Evolutionary conservation across 2,113 vertebrate species (phyloP).

Genomic region (Caretta caretta): DNA sequence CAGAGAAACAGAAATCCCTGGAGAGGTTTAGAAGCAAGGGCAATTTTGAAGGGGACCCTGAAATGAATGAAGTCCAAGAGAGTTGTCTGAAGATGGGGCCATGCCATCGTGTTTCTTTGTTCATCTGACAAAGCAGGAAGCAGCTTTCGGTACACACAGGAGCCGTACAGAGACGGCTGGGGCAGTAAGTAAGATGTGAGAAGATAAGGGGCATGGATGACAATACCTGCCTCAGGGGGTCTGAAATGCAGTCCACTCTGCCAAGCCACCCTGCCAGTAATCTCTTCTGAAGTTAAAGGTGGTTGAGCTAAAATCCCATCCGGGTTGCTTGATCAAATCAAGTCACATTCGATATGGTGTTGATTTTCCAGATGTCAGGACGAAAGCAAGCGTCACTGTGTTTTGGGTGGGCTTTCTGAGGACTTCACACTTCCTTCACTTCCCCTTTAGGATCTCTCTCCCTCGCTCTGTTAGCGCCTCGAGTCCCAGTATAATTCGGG

Average conservation of each 20-base stretch:
- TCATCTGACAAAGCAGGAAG: background rate
- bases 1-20: background rate
- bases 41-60: background rate
- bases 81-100: background rate
- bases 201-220: background rate
- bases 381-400: background rate
- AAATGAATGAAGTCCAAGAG: background rate
- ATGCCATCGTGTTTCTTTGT: background rate
- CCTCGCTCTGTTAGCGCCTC: background rate
- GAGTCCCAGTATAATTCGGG: background rate
- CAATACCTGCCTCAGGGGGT: too few species aligned
- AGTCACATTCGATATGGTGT: background rate
- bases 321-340: background rate
- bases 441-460: too few species aligned
- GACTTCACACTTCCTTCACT: background rate
- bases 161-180: accelerated
- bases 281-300: background rate
- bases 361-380: background rate
- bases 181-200: background rate
- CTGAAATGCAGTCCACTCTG: background rate
- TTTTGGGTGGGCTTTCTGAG: background rate
- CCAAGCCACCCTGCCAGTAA: background rate
- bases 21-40: background rate
- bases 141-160: background rate
- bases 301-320: background rate